Evolutionary conservation across 2,797 vertebrate genomes (phyloP), one percentile per base, ranked within the genome.

Genomic region (Trachurus trachurus): DNA sequence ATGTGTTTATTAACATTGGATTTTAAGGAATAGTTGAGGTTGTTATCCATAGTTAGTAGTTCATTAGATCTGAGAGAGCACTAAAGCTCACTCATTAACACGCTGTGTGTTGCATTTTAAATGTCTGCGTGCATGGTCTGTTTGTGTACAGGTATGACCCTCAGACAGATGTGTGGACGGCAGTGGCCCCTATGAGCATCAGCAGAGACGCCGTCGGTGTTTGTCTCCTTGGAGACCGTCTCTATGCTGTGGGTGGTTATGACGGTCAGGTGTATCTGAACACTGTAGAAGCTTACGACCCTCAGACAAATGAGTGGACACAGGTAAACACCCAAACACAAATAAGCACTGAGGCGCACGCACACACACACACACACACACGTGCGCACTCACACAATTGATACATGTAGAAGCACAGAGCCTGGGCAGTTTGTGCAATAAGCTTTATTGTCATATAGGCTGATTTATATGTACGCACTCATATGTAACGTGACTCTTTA

Each of bases 181-280:
- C 97, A 37, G 98, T 99, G 34, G 98, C 98, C 16, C 98, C 98
- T 11, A 99, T 99, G 98, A 99, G 97, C 89, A 96, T 99, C 81
- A 98, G 98, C 94, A 95, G 98, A 86, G 98, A 99, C 64, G 98
- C 98, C 0, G 98, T 99, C 49, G 98, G 98, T 15, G 98, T 99
- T 47, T 99, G 98, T 92, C 96, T 99, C 77, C 96, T 99, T 42
- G 98, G 98, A 2, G 97, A 99, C 91, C 96, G 96, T 42, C 86
- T 99, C 58, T 99, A 98, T 9, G 98, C 98, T 15, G 98, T 99
- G 42, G 98, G 98, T 22, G 98, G 98, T 26, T 99, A 99, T 50
- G 97, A 99, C 29, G 98, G 98, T 29, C 97, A 98, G 91, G 95
- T 97, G 9, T 99, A 99, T 66, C 96, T 99, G 80, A 99, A 96